Evolutionary conservation across 2,797 vertebrate species (phyloP), one percentile per base, ranked within the genome.

Genomic region (Centropyge bicolor): DNA sequence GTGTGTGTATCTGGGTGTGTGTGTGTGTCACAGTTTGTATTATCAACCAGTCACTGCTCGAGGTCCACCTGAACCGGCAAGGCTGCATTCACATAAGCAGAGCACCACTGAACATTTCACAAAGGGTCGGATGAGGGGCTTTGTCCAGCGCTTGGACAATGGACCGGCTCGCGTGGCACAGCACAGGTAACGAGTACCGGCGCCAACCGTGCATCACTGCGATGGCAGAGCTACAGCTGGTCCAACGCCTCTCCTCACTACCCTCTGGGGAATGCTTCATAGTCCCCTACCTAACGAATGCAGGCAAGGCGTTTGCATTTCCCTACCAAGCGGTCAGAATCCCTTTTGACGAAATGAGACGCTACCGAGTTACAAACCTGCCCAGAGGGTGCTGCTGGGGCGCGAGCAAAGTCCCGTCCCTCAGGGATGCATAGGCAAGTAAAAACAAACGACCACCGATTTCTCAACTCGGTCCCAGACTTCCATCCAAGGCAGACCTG

Each of bases 271-370:
- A 93, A 94, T 92, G 92, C 78, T 90, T 90, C 82, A 87, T 51
- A 85, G 90, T 83, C 80, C 91, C 92, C 89, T 88, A 85, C 87
- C 80, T 57, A 86, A 81, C 54, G 66, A 92, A 93, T 88, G 84
- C 92, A 93, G 84, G 69, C 80, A 10, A 78, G 84, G 91, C 83
- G 51, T 86, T 83, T 51, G 59, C 87, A 82, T 89, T 93, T 92
- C 91, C 93, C 90, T 82, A 90, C 85, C 86, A 90, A 94, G 91
- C 19, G 77, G 90, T 92, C 88, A 92, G 87, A 94, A 92, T 93
- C 91, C 89, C 89, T 93, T 95, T 94, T 93, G 90, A 93, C 88
- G 76, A 92, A 95, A 94, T 90, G 80, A 94, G 92, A 93, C 84
- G 85, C 91, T 81, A 93, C 93, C 87, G 67, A 94, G 91, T 87